Evolutionary conservation across 53 echinoderm and acorn worm species (phyloP).

Genomic region (Stichopus horrens): DNA sequence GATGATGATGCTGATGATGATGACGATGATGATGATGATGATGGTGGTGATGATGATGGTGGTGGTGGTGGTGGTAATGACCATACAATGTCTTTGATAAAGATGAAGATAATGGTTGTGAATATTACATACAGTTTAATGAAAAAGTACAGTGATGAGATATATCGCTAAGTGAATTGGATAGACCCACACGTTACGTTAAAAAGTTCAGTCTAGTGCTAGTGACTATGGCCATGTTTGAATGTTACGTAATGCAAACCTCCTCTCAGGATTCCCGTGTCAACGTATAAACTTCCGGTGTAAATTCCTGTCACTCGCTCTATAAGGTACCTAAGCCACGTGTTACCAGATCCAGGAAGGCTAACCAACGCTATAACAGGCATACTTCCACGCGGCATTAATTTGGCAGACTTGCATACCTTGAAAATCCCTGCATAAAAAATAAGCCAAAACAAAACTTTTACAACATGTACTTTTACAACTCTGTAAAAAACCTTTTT

Average conservation of each 20-base stretch:
- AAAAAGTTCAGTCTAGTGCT: too few relatives aligned
- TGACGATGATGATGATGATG: neutral
- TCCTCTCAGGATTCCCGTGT: neutral
- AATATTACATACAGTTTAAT: too few relatives aligned
- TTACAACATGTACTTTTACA: too few relatives aligned
- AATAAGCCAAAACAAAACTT: too few relatives aligned
- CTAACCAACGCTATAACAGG: neutral
- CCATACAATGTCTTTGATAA: neutral
- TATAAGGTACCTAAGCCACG: constrained; percentile 21
- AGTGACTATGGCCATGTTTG: too few relatives aligned
- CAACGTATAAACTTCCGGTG: neutral
- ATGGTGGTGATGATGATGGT: neutral
- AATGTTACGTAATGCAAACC: neutral
- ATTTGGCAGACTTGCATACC: neutral
- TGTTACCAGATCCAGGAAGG: constrained; percentile 19
- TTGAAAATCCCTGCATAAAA: too few relatives aligned
- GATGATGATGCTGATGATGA: neutral
- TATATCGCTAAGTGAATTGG: too few relatives aligned
- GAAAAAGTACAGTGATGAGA: too few relatives aligned
- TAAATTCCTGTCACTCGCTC: constrained; percentile 24
- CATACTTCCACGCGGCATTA: neutral
- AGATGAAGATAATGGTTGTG: neutral
- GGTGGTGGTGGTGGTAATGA: neutral
- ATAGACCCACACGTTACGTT: too few relatives aligned
- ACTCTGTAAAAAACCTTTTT: too few relatives aligned